Base-by-base conservation (phyloP, 2,113 vertebrate species). In the Budorcas taxicolor region DNA sequence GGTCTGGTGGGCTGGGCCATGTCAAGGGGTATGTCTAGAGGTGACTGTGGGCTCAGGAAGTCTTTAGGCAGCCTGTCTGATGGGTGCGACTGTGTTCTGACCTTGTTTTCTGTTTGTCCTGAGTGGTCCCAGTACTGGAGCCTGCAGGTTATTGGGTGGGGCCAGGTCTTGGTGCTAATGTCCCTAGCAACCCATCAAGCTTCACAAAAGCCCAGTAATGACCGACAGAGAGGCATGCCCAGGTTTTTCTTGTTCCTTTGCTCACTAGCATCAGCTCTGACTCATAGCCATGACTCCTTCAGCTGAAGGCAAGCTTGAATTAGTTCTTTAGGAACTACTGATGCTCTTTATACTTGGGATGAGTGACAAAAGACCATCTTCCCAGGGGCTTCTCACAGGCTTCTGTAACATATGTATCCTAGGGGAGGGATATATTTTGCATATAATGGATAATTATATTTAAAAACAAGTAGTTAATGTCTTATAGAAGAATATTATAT, bases 371-470 rank as follows among this genome's bases (percentile, higher is more conserved):
- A 23, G 62, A 7, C 33, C 29, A 2, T 62, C 55, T 96, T 92
- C 57, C 94, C n/a, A 29, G 55, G 84, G 33, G n/a, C 21, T 90
- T 90, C n/a, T 74, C 17, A 36, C 27, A 33, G 53, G 36, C 23
- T 57, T 87, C 40, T 90, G n/a, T 43, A 88, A 21, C 82, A 76
- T 76, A 93, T 93, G 74, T 57, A 67, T 93, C 57, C 57, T 89
- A 90, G 90, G 64, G 25, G 92, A 94, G 40, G 25, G 47, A 14
- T 85, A n/a, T 78, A 19, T 78, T 97, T 92, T 94, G 17, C 15
- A 74, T 47, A 15, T 92, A 91, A 93, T 91, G 76, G 62, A 84
- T 93, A 94, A 90, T 96, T 96, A 87, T 76, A 71, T 91, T 67
- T 64, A 57, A 96, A 91, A 94, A 40, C 23, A 88, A 53, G 17